Conservation (phyloP, 2,888 invertebrate species). For the Halictus ligatus region DNA sequence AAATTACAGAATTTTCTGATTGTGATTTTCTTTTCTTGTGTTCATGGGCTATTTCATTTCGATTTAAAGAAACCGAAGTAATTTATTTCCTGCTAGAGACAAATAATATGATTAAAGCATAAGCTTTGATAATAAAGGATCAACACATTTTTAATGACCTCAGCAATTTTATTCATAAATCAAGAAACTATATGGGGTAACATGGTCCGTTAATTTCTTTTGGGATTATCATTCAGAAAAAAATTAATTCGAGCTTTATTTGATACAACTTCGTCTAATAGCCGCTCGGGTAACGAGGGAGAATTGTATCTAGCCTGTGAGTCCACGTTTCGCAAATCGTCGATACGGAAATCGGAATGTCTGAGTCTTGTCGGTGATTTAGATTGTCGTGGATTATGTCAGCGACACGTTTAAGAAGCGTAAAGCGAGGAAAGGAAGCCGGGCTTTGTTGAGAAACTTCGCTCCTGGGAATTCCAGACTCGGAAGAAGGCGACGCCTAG, state of each 20-base stretch:
- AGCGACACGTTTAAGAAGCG: conserved; percentile 38
- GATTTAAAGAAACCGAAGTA: neutral
- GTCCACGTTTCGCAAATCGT: conserved; percentile 2
- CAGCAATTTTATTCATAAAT: neutral
- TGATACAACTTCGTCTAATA: neutral
- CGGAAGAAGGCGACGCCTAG: conserved; percentile 32
- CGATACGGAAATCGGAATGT: conserved; percentile 12
- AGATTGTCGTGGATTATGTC: conserved; percentile 42
- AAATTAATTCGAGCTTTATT: neutral
- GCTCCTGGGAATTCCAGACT: conserved; percentile 46
- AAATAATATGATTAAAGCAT: neutral
- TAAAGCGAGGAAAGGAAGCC: conserved; percentile 39
- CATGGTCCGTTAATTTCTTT: neutral
- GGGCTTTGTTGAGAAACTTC: conserved; percentile 51
- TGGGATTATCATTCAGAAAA: neutral
- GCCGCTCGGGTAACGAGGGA: neutral
- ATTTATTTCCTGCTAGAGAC: neutral
- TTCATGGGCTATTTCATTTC: neutral
- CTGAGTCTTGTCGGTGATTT: conserved; percentile 35
- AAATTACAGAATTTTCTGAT: neutral
- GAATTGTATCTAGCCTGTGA: neutral
- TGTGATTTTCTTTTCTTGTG: neutral
- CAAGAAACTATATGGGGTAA: neutral
- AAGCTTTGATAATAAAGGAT: neutral
- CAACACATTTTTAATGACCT: neutral